These are phyloP conservation scores for Anser brachyrhynchus DNA, from an alignment of 2,113 vertebrate species.

Conservation along the genomic window DNA sequence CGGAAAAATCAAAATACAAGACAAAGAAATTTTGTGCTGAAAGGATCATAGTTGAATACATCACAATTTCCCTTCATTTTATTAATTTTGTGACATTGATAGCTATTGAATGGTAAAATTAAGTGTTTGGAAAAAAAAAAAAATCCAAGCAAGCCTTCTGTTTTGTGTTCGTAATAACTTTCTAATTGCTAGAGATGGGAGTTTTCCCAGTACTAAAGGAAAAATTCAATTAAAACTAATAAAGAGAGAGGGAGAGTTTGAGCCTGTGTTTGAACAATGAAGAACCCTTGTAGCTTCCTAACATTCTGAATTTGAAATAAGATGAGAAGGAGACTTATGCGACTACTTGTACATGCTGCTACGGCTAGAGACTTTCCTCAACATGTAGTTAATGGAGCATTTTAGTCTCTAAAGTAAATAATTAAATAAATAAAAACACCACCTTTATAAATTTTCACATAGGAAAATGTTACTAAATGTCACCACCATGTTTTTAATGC, in stretches of 20 bases:
- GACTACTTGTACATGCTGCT: not conserved
- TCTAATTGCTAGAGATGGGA: not conserved
- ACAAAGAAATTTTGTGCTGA: not conserved
- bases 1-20: not conserved
- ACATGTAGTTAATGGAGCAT: not conserved
- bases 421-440: not conserved
- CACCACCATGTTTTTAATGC: not conserved
- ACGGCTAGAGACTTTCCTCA: not conserved
- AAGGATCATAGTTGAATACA: not conserved
- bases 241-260: not conserved
- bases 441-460: not conserved
- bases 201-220: not conserved
- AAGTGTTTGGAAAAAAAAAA: not conserved
- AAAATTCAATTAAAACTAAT: not conserved
- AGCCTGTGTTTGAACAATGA: not conserved
- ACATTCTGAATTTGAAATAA: not conserved
- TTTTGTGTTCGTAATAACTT: not conserved
- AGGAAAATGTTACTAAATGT: not conserved
- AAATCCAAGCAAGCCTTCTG: not conserved
- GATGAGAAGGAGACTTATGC: not conserved
- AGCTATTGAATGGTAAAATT: not conserved
- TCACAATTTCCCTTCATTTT: not conserved
- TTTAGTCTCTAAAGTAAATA: not conserved
- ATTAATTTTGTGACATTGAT: not conserved
- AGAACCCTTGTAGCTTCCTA: not conserved